Percentiles rank a stretch among this genome's conserved stretches.
These are phyloP conservation scores for Megathymus violae DNA, from an alignment of 1,140 invertebrate species.

Conservation along the genomic window DNA sequence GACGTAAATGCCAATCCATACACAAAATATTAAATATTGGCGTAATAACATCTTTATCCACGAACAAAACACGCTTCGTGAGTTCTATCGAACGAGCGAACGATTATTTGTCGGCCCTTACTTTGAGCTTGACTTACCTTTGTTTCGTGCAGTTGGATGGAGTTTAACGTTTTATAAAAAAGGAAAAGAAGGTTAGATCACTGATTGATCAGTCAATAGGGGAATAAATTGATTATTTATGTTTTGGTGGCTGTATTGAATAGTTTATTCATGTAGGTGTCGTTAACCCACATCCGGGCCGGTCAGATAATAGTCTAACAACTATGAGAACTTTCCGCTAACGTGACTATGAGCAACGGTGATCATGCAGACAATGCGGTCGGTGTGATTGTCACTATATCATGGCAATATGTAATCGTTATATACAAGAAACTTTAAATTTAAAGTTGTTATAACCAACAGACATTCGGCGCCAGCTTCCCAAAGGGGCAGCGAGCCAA, in stretches of 20 bases:
- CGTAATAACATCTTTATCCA: slow-evolving; percentile 29
- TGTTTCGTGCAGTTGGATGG: not conserved
- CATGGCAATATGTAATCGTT: not conserved
- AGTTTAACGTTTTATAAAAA: no score
- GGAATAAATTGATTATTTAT: no score
- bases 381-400: not conserved
- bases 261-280: no score
- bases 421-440: slow-evolving; percentile 18
- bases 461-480: slow-evolving; percentile 22
- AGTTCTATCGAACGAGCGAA: slow-evolving; percentile 1
- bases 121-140: no score
- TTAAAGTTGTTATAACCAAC: slow-evolving; percentile 27
- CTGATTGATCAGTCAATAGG: no score
- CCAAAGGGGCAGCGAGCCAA: slow-evolving; percentile 13
- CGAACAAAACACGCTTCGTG: slow-evolving; percentile 17
- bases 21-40: slow-evolving; percentile 44
- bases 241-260: no score
- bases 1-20: slow-evolving; percentile 38
- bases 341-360: not conserved
- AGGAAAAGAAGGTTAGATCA: no score
- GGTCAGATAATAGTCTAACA: no score
- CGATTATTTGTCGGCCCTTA: not conserved
- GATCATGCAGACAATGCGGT: not conserved
- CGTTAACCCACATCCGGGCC: no score
- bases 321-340: no score